Percentiles rank a stretch among this genome's conserved stretches.
Evolutionary conservation across 2,888 invertebrate species (phyloP).

Genomic region (Panzeria rudis): DNA sequence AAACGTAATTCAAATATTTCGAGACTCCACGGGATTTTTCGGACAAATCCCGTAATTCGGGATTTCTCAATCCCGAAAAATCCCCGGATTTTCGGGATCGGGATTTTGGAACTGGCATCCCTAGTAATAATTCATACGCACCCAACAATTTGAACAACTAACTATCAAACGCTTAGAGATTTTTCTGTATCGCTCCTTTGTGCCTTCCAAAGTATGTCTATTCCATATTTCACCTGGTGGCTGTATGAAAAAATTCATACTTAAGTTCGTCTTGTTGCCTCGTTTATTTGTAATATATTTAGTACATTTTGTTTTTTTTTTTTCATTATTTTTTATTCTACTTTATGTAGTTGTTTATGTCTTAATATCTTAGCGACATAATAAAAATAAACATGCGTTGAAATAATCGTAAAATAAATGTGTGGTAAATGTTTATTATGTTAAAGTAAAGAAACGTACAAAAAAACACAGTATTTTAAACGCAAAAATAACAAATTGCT

Average conservation of each 20-base stretch:
- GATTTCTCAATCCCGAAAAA: no score
- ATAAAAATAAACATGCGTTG: slow-evolving; percentile 71
- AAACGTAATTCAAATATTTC: no score
- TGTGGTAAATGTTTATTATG: slow-evolving; percentile 70
- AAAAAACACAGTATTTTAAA: slow-evolving; percentile 3
- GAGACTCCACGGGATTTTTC: no score
- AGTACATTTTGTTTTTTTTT: slow-evolving; percentile 28
- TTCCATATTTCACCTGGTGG: not conserved
- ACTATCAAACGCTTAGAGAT: not conserved
- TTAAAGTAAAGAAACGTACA: slow-evolving; percentile 37
- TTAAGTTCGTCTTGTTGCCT: slow-evolving; percentile 5
- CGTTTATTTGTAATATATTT: slow-evolving; percentile 60
- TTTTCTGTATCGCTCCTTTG: no score
- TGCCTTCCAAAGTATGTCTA: not conserved
- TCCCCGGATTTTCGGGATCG: no score
- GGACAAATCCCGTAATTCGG: no score
- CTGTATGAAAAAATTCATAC: slow-evolving; percentile 28
- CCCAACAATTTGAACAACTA: not conserved
- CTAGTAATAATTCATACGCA: not conserved
- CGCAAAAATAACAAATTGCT: slow-evolving; percentile 62
- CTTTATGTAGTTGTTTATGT: slow-evolving; percentile 66
- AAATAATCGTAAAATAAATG: slow-evolving; percentile 72
- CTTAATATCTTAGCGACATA: slow-evolving; percentile 72
- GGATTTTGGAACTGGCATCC: no score
- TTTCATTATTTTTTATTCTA: not conserved